A percentile compares a stretch with the other conserved stretches of the same genome.
Evolutionary conservation across 35 echinoderm and acorn worm species (phyloP).

Genomic region (Anneissia japonica): DNA sequence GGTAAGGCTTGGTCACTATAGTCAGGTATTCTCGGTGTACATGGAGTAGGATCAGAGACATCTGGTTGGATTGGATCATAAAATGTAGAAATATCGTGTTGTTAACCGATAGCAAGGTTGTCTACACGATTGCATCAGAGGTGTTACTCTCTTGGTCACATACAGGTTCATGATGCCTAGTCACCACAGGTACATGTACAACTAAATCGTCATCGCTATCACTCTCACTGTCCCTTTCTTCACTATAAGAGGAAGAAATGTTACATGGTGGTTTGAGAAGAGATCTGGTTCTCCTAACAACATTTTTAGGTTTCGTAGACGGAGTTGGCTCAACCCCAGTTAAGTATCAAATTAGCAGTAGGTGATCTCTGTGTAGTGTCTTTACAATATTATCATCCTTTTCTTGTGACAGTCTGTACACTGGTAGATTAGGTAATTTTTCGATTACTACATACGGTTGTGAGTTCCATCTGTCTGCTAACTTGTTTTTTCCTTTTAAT

Average conservation of each 20-base stretch:
- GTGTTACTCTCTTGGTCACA: too few relatives aligned
- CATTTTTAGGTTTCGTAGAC: not conserved
- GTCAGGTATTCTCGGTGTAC: too few relatives aligned
- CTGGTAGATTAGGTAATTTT: conserved; percentile 16
- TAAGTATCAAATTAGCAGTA: conserved; percentile 2
- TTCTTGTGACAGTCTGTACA: not conserved
- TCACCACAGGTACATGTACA: not conserved
- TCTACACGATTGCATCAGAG: too few relatives aligned
- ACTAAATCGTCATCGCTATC: not conserved
- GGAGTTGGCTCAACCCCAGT: not conserved
- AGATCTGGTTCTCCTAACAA: not conserved
- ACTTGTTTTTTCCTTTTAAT: conserved; percentile 15
- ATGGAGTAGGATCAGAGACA: too few relatives aligned
- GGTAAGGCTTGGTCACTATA: not conserved
- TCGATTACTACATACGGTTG: not conserved
- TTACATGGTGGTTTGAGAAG: not conserved
- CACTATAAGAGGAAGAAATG: not conserved
- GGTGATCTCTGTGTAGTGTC: conserved; percentile 26
- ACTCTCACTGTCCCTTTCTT: not conserved
- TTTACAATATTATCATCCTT: not conserved
- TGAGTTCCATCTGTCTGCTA: not conserved
- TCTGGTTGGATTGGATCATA: too few relatives aligned
- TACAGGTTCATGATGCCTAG: not conserved
- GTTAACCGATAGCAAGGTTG: too few relatives aligned
- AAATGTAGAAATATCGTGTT: too few relatives aligned